phyloP scores from a whole-genome alignment of 2,113 vertebrate species.

The Numida meleagris region DNA sequence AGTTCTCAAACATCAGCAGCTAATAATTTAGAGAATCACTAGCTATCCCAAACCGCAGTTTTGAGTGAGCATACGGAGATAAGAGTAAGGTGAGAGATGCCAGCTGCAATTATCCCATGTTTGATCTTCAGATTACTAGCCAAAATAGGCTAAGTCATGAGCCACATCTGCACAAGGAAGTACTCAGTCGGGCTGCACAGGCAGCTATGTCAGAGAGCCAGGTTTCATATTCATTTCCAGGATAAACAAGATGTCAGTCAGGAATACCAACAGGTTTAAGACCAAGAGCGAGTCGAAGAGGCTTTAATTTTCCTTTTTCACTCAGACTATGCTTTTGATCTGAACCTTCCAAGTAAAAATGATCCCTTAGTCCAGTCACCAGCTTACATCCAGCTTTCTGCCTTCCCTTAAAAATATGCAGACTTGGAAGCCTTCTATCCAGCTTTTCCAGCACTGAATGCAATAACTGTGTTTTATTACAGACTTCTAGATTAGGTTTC shows the following conservation, averaged over 20 bases:
- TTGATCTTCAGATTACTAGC: not conserved
- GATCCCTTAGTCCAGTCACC: not conserved
- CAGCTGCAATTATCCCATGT: not conserved
- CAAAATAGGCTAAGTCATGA: not conserved
- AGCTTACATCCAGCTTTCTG: not conserved
- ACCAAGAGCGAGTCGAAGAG: not conserved
- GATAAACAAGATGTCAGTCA: not conserved
- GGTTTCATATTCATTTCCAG: not conserved
- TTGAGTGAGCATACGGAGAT: rapidly evolving
- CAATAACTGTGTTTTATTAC: not conserved
- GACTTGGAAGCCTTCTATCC: not conserved
- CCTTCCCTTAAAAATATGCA: not conserved
- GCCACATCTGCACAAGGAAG: not conserved
- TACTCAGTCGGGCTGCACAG: not conserved
- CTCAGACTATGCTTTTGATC: not conserved
- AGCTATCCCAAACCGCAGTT: not conserved
- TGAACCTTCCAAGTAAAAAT: not conserved
- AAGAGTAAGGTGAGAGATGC: not conserved
- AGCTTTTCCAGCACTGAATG: not conserved
- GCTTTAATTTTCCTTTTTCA: not conserved
- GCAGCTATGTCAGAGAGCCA: not conserved
- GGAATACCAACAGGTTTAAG: not conserved
- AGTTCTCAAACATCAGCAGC: not conserved
- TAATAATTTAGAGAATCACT: not conserved
- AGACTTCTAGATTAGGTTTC: not conserved